Evolutionary conservation across 1,140 invertebrate species (phyloP).

Genomic region (Odontomachus brunneus): DNA sequence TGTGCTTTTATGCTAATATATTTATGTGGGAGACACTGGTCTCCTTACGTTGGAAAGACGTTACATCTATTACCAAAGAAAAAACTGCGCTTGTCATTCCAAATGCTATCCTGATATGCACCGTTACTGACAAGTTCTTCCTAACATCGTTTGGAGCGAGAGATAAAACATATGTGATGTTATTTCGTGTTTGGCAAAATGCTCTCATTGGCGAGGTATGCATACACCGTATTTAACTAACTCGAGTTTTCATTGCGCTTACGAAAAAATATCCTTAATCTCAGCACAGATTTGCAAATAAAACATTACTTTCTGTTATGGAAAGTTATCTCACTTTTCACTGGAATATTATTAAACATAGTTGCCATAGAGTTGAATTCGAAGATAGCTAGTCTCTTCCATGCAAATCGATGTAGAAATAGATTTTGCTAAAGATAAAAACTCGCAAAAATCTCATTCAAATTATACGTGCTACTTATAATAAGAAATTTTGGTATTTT

Average conservation of each 20-base stretch:
- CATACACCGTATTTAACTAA: constrained; percentile 42
- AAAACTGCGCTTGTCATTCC: constrained; percentile 97
- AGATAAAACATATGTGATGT: constrained; percentile 97
- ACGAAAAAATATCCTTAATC: constrained; percentile 9
- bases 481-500: constrained; percentile 68
- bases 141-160: constrained; percentile 96
- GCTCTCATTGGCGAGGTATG: constrained; percentile 94
- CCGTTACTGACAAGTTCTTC: constrained; percentile 94
- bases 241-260: background rate
- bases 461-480: background rate
- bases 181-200: constrained; percentile 98
- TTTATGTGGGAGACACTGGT: constrained; percentile 97
- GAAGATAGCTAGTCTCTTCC: background rate
- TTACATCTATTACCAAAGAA: constrained; percentile 96
- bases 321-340: background rate
- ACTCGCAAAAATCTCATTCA: too few species aligned
- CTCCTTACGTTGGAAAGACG: constrained; percentile 93
- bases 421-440: background rate
- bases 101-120: constrained; percentile 96
- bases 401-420: background rate
- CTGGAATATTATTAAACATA: background rate
- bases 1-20: constrained; percentile 98
- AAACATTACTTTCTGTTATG: too few species aligned
- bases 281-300: background rate
- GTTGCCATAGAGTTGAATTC: background rate